Evolutionary conservation across 2,888 invertebrate species (phyloP).

Genomic region (Calameuta filiformis): DNA sequence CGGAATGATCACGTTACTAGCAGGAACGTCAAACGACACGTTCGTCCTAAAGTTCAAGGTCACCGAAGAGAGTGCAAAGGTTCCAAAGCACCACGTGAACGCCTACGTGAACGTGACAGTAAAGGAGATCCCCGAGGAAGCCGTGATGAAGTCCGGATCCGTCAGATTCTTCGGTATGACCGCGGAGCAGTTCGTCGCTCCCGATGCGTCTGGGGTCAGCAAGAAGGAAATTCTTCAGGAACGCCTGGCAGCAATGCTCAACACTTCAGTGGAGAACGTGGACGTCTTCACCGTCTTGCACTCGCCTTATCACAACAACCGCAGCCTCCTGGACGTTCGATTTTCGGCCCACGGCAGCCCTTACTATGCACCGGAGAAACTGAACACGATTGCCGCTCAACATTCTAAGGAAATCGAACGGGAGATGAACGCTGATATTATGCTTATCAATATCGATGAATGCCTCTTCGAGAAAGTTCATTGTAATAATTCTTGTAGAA

Average conservation of each 20-base stretch:
- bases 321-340: slow-evolving; percentile 81
- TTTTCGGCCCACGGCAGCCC: slow-evolving; percentile 96
- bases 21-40: slow-evolving; percentile 79
- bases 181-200: slow-evolving; percentile 86
- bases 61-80: slow-evolving; percentile 74
- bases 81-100: slow-evolving; percentile 77
- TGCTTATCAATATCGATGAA: slow-evolving; percentile 93
- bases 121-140: slow-evolving; percentile 89
- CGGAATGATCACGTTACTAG: slow-evolving; percentile 90
- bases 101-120: slow-evolving; percentile 90
- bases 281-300: slow-evolving; percentile 93
- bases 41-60: slow-evolving; percentile 82
- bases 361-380: slow-evolving; percentile 87
- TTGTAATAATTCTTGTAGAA: slow-evolving; percentile 83
- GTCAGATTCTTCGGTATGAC: slow-evolving; percentile 84
- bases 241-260: slow-evolving; percentile 77
- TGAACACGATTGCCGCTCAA: slow-evolving; percentile 85
- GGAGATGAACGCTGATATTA: slow-evolving; percentile 78
- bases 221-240: slow-evolving; percentile 78
- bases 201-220: slow-evolving; percentile 72
- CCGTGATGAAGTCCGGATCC: slow-evolving; percentile 92
- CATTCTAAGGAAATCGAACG: slow-evolving; percentile 79
- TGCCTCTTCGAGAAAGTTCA: slow-evolving; percentile 82
- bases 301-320: slow-evolving; percentile 72
- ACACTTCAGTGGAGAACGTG: slow-evolving; percentile 84